Percentiles rank a stretch among this genome's conserved stretches.
Evolutionary conservation across 64 coral and sea anemone species (phyloP).

Genomic region (Actinia tenebrosa): DNA sequence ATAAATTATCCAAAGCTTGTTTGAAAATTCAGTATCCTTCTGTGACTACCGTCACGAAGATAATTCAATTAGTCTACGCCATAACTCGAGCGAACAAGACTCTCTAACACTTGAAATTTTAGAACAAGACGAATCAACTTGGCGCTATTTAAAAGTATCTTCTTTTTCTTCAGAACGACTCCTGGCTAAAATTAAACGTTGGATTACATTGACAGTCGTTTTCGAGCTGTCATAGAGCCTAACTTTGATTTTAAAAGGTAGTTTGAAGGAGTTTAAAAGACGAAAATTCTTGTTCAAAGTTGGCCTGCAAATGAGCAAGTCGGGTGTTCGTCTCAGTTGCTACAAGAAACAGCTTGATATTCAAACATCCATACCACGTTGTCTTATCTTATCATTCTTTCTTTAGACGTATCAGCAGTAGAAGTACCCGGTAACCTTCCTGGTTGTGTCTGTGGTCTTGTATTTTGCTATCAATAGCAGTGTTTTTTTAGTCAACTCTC

Average conservation of each 20-base stretch:
- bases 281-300: background rate
- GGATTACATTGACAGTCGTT: background rate
- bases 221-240: background rate
- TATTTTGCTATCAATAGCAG: background rate
- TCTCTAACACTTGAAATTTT: background rate
- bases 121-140: background rate
- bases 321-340: background rate
- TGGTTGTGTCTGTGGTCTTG: background rate
- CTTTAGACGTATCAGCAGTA: background rate
- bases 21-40: background rate
- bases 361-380: background rate
- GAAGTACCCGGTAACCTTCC: background rate
- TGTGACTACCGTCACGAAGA: constrained; percentile 9
- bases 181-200: background rate
- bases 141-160: background rate
- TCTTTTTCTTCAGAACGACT: background rate
- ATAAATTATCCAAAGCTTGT: background rate
- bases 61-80: background rate
- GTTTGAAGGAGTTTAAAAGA: background rate
- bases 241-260: background rate
- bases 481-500: background rate
- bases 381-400: constrained; percentile 2
- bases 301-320: constrained; percentile 24
- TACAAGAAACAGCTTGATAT: constrained; percentile 7
- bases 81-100: background rate